Conservation (phyloP, 2,797 vertebrate genomes). For the Peromyscus melanophrys region DNA sequence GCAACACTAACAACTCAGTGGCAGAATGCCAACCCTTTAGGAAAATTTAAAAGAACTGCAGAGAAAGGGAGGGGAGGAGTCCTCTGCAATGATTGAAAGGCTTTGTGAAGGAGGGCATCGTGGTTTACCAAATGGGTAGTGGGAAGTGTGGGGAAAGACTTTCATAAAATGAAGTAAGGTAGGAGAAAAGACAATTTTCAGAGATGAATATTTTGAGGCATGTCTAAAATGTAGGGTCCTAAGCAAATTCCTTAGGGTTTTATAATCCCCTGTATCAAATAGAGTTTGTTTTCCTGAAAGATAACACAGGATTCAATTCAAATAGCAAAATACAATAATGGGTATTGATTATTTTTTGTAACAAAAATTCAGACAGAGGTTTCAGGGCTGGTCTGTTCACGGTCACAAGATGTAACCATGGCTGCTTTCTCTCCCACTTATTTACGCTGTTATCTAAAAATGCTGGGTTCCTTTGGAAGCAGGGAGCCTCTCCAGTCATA, state of each 20-base stretch:
- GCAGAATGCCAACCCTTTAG: background rate
- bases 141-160: background rate
- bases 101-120: background rate
- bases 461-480: background rate
- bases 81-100: background rate
- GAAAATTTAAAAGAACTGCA: background rate
- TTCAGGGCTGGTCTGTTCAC: background rate
- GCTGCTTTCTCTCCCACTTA: background rate
- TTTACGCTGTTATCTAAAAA: background rate
- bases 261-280: background rate
- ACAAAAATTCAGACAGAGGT: slow-evolving; percentile 14
- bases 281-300: slow-evolving; percentile 5
- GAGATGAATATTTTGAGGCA: slow-evolving; percentile 5
- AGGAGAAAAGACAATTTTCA: background rate
- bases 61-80: background rate
- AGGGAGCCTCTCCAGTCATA: background rate
- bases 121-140: background rate
- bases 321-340: slow-evolving; percentile 1
- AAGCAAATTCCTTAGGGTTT: slow-evolving; percentile 2
- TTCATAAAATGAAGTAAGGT: background rate
- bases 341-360: background rate
- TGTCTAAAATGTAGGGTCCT: background rate
- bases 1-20: background rate
- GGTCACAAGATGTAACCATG: background rate
- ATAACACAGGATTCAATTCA: background rate